These are phyloP conservation scores for Notechis scutatus DNA, from an alignment of 2,113 vertebrate species.

Conservation along the genomic window DNA sequence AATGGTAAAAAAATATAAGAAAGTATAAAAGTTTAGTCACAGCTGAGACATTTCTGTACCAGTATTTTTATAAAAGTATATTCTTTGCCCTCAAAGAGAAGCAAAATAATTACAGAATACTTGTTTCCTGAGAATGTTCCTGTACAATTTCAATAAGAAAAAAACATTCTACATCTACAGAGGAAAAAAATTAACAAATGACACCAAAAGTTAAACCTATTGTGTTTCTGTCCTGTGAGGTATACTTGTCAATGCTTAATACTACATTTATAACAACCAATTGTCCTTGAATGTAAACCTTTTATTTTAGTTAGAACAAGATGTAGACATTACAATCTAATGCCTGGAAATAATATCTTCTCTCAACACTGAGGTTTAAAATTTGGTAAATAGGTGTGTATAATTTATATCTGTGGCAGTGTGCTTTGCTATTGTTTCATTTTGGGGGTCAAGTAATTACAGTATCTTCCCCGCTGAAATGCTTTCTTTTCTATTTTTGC, in stretches of 20 bases:
- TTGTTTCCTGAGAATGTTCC: background rate
- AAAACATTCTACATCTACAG: background rate
- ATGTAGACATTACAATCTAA: background rate
- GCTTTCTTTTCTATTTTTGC: background rate
- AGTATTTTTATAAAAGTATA: background rate
- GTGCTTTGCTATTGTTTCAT: background rate
- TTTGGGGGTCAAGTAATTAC: background rate
- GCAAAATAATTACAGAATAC: background rate
- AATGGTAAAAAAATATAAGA: background rate
- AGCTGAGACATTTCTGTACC: background rate
- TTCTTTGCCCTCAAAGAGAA: background rate
- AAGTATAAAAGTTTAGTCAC: background rate
- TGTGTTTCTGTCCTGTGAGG: background rate
- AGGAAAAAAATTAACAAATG: background rate
- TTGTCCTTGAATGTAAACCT: background rate
- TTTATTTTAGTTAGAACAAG: background rate
- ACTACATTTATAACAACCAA: background rate
- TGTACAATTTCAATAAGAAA: background rate
- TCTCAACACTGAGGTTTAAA: background rate
- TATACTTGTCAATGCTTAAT: background rate
- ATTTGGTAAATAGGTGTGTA: background rate
- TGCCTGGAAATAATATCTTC: background rate
- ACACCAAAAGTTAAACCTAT: background rate
- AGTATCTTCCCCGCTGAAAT: background rate
- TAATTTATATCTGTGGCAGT: background rate